Evolutionary conservation across 2,113 vertebrate genomes (phyloP).

Genomic region (Austrofundulus limnaeus): DNA sequence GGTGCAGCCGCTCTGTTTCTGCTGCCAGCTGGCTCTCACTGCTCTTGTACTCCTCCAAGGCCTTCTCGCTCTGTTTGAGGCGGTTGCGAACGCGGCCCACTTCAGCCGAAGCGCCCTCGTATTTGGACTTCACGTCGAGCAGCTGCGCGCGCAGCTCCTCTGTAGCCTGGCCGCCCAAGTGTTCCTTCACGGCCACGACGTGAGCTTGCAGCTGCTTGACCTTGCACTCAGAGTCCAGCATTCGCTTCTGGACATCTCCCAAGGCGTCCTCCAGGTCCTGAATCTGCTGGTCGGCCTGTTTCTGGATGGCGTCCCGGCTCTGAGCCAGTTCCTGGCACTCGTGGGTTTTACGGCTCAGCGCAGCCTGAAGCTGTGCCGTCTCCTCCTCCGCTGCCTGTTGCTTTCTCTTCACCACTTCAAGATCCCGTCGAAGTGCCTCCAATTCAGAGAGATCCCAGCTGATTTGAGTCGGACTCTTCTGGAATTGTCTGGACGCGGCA

Average conservation of each 20-base stretch:
- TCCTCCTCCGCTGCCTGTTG: constrained; percentile 85
- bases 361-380: constrained; percentile 78
- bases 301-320: constrained; percentile 83
- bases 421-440: constrained; percentile 81
- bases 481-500: constrained; percentile 81
- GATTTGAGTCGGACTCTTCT: constrained; percentile 71
- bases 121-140: constrained; percentile 87
- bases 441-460: constrained; percentile 69
- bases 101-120: constrained; percentile 91
- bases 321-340: constrained; percentile 85
- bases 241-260: constrained; percentile 95
- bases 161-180: constrained; percentile 74
- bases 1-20: constrained; percentile 83
- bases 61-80: constrained; percentile 87
- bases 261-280: constrained; percentile 91
- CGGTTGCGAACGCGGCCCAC: constrained; percentile 91
- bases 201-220: constrained; percentile 96
- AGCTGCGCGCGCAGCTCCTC: constrained; percentile 91
- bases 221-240: constrained; percentile 95
- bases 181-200: constrained; percentile 93
- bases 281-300: constrained; percentile 89
- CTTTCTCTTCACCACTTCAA: constrained; percentile 78
- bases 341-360: constrained; percentile 81
- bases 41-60: constrained; percentile 87
- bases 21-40: constrained; percentile 84